Percentiles rank a stretch among this genome's conserved stretches.
These are phyloP conservation scores for Lasiommata megera DNA, from an alignment of 2,888 invertebrate species.

Conservation along the genomic window DNA sequence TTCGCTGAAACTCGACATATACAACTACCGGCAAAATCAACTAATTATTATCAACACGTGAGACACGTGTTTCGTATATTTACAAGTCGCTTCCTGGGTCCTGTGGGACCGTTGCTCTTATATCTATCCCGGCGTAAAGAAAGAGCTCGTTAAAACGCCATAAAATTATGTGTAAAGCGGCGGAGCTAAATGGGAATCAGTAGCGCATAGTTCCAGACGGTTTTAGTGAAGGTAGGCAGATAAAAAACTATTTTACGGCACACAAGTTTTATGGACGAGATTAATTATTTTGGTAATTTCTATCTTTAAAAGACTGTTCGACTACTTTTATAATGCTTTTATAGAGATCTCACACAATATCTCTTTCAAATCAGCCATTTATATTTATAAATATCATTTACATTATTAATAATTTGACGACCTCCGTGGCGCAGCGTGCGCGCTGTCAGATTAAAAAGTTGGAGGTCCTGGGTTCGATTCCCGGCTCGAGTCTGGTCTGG, in stretches of 20 bases:
- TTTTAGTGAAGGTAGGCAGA: background rate
- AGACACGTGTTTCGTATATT: conserved; percentile 40
- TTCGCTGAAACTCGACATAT: background rate
- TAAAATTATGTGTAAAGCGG: conserved; percentile 34
- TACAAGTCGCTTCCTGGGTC: conserved; percentile 38
- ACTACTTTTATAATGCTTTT: too few species aligned
- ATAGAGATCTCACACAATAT: too few species aligned
- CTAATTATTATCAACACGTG: conserved; percentile 35
- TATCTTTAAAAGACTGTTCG: background rate
- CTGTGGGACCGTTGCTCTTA: conserved; percentile 30
- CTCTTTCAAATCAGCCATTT: too few species aligned
- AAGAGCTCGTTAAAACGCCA: conserved; percentile 38
- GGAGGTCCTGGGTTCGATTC: too few species aligned
- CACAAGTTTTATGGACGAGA: background rate
- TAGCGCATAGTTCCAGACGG: background rate
- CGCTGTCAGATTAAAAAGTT: too few species aligned
- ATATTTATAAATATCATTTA: too few species aligned
- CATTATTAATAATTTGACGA: too few species aligned
- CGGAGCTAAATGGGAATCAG: background rate
- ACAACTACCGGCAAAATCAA: conserved; percentile 8
- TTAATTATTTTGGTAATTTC: background rate
- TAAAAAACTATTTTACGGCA: conserved; percentile 4
- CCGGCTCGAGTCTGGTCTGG: too few species aligned
- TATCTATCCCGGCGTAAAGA: conserved; percentile 22
- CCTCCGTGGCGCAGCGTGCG: too few species aligned